Conservation (phyloP, 2,797 vertebrate genomes). For the Muraenolepis orangiensis region DNA sequence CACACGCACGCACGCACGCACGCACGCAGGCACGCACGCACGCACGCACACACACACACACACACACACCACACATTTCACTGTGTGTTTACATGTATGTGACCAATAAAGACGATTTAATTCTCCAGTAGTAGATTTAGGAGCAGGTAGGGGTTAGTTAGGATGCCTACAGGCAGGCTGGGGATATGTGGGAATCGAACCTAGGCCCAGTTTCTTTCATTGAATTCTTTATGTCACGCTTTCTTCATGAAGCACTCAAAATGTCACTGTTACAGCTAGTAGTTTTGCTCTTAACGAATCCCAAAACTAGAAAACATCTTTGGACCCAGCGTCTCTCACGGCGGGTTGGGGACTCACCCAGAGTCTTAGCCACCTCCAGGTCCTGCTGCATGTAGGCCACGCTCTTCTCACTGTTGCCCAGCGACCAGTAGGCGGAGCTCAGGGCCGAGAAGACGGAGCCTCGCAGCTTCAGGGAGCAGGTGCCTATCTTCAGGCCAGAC, state of each 20-base stretch:
- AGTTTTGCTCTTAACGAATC: neutral
- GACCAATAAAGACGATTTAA: too few species aligned
- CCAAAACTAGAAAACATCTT: neutral
- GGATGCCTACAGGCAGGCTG: neutral
- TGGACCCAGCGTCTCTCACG: too few species aligned
- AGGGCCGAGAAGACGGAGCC: slow-evolving; percentile 94
- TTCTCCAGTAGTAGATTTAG: too few species aligned
- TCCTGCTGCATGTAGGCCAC: slow-evolving; percentile 96
- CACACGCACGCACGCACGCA: too few species aligned
- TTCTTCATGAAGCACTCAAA: neutral
- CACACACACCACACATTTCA: too few species aligned
- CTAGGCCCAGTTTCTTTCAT: neutral
- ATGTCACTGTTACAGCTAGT: neutral
- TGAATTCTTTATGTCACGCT: too few species aligned
- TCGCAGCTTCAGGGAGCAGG: slow-evolving; percentile 93
- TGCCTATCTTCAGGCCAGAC: slow-evolving; percentile 94
- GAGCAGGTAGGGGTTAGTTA: neutral
- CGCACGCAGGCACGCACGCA: neutral
- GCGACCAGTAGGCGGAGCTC: slow-evolving; percentile 93
- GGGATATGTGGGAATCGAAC: neutral
- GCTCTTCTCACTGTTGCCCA: slow-evolving; percentile 91
- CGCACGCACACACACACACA: neutral
- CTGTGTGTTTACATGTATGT: too few species aligned
- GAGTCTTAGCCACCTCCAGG: slow-evolving; percentile 92
- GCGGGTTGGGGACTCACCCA: slow-evolving; percentile 39